Conservation (phyloP, 2,888 invertebrate species). For the Dendrolimus houi region DNA sequence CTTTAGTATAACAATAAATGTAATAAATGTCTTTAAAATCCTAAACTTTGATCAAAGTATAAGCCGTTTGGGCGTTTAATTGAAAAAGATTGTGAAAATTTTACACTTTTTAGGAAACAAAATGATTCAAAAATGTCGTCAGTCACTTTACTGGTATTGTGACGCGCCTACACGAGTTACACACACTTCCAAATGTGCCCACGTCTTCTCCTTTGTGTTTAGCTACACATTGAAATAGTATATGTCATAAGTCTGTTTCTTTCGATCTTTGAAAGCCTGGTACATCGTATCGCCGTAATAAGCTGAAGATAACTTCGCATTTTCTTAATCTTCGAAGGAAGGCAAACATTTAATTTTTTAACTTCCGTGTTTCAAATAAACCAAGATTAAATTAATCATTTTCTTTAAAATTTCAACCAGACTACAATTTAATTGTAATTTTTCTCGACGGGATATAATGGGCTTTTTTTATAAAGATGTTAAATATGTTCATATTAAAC, state of each 20-base stretch:
- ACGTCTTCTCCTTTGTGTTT: constrained; percentile 25
- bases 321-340: constrained; percentile 61
- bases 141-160: constrained; percentile 27
- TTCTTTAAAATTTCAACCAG: constrained; percentile 4
- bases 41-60: too few species aligned
- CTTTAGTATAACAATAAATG: not conserved
- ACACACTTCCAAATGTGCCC: constrained; percentile 34
- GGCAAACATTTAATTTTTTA: constrained; percentile 36
- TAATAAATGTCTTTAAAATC: too few species aligned
- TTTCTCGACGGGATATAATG: too few species aligned
- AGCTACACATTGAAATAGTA: constrained; percentile 40
- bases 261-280: constrained; percentile 59
- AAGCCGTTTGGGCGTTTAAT: too few species aligned
- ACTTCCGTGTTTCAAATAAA: constrained; percentile 46
- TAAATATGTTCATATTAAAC: too few species aligned
- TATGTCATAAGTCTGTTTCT: constrained; percentile 61
- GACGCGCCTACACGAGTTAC: constrained; percentile 56
- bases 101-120: constrained; percentile 4
- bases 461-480: too few species aligned
- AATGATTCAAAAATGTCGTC: constrained; percentile 20
- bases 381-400: constrained; percentile 1
- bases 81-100: not conserved
- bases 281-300: constrained; percentile 69
- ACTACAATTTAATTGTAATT: too few species aligned
- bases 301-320: constrained; percentile 69